Conservation (phyloP, 2,113 vertebrate genomes). For the Capreolus pygargus region DNA sequence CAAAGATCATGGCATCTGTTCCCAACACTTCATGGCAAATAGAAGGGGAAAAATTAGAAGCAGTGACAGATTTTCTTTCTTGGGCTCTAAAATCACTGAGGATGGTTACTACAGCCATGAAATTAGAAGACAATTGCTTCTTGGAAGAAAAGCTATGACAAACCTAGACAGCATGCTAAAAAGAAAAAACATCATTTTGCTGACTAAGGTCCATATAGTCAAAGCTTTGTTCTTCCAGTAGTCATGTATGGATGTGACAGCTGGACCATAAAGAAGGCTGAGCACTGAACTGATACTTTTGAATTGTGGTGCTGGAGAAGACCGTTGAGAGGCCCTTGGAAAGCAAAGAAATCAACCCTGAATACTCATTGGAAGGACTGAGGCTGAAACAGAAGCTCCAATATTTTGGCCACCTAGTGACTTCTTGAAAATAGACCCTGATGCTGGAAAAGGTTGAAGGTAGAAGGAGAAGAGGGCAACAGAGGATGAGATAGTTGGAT, state of each 20-base stretch:
- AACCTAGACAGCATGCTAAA: background rate
- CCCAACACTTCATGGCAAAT: background rate
- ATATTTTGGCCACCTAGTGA: background rate
- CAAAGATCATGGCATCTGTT: background rate
- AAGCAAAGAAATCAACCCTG: background rate
- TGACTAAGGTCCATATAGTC: background rate
- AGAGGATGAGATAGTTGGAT: background rate
- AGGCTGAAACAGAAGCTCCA: background rate
- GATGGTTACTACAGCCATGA: background rate
- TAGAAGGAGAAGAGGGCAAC: background rate
- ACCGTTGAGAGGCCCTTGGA: background rate
- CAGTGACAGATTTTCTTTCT: background rate
- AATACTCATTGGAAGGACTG: background rate
- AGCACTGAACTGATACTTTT: background rate
- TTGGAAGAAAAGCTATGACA: background rate
- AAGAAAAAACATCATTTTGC: background rate
- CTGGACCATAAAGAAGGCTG: background rate
- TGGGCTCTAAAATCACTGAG: background rate
- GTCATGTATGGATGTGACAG: background rate
- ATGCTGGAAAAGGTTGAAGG: background rate
- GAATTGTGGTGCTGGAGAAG: background rate
- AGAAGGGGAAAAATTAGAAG: background rate
- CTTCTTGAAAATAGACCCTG: background rate
- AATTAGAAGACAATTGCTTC: background rate
- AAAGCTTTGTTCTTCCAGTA: background rate